phyloP scores from a whole-genome alignment of 2,888 invertebrate genomes.

The Nephrotoma guestfalica region DNA sequence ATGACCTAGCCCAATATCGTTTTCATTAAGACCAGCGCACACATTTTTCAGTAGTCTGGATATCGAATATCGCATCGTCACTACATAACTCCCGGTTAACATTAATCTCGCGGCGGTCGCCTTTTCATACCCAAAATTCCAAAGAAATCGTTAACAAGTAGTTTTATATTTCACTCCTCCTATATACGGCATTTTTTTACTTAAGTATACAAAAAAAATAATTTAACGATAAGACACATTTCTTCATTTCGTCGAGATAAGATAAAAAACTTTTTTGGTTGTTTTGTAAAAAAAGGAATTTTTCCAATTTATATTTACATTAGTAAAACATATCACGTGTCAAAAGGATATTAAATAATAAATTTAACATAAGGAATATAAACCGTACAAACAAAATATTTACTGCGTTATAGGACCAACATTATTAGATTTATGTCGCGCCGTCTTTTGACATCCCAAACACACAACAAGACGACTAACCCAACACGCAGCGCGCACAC shows the following conservation, averaged over 20 bases:
- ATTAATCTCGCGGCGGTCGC: not conserved
- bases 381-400: not conserved
- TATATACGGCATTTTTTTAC: not conserved
- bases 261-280: not conserved
- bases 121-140: not conserved
- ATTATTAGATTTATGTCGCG: not conserved
- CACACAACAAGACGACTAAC: not conserved
- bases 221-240: not conserved
- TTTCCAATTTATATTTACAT: not conserved
- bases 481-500: not conserved
- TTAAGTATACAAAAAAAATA: not conserved
- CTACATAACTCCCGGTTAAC: too few relatives aligned
- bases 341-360: not conserved
- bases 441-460: not conserved
- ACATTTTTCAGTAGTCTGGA: too few relatives aligned
- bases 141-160: not conserved
- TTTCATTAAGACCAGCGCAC: too few relatives aligned
- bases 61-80: too few relatives aligned
- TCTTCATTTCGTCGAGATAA: not conserved
- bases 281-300: not conserved
- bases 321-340: not conserved
- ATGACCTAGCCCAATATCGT: too few relatives aligned
- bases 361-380: not conserved
- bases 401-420: not conserved
- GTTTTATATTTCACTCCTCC: not conserved